phyloP scores from a whole-genome alignment of 1,140 invertebrate genomes.

The Campoletis sonorensis region DNA sequence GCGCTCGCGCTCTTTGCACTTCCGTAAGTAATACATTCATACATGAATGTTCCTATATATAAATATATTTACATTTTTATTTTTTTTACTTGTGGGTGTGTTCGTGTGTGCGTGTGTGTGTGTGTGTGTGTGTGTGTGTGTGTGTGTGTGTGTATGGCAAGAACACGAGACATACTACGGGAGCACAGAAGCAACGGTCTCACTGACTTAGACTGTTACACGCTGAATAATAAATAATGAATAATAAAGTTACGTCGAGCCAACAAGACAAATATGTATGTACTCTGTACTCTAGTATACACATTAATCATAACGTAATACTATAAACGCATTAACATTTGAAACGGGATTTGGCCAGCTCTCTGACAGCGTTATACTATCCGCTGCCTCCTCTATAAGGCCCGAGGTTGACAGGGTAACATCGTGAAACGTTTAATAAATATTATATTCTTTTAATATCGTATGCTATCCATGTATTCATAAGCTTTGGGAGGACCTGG shows the following conservation, averaged over 20 bases:
- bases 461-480: no score
- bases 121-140: neutral
- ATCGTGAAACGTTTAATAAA: conserved; percentile 26
- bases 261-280: conserved; percentile 36
- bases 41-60: neutral
- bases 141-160: neutral
- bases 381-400: neutral
- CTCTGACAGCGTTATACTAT: conserved; percentile 16
- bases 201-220: conserved; percentile 28
- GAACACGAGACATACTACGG: neutral
- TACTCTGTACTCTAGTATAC: neutral
- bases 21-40: conserved; percentile 37
- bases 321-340: conserved; percentile 53
- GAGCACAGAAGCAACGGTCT: conserved; percentile 29
- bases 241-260: conserved; percentile 35
- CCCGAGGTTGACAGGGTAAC: neutral
- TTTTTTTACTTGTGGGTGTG: neutral
- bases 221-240: conserved; percentile 45
- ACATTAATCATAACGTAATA: conserved; percentile 28
- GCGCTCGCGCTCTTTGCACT: conserved; percentile 43
- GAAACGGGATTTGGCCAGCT: conserved; percentile 47
- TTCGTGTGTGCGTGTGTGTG: neutral
- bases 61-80: conserved; percentile 3
- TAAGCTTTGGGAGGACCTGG: no score
- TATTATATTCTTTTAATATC: neutral